These are phyloP conservation scores for Halcyon malimbica DNA, from an alignment of 2,113 vertebrate genomes.

Conservation along the genomic window DNA sequence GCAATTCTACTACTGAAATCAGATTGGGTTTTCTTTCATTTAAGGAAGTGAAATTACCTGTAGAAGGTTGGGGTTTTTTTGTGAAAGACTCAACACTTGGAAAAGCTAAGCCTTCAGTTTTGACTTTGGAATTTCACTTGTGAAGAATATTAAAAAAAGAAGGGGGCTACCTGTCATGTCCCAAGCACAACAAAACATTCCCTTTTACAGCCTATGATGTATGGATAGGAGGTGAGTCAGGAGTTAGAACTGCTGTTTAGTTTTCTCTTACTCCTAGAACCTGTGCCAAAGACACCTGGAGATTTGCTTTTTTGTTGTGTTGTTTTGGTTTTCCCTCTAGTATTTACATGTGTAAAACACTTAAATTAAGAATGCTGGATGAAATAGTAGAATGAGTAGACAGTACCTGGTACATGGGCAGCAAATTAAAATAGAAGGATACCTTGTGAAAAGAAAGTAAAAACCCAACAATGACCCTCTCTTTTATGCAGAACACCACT, in stretches of 20 bases:
- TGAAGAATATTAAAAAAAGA: neutral
- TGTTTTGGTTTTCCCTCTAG: rapidly evolving
- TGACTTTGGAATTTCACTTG: neutral
- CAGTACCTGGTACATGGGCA: neutral
- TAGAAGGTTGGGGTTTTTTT: neutral
- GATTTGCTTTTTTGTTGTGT: neutral
- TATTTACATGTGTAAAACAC: neutral
- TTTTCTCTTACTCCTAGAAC: neutral
- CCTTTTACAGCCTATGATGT: neutral
- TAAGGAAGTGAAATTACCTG: neutral
- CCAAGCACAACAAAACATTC: neutral
- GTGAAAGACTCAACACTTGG: neutral
- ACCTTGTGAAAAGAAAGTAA: neutral
- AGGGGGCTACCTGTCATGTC: rapidly evolving
- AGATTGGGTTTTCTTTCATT: neutral
- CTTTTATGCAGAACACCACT: neutral
- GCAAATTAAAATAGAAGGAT: neutral
- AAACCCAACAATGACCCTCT: neutral
- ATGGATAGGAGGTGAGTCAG: neutral
- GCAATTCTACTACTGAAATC: neutral
- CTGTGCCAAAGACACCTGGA: neutral
- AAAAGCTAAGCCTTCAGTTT: neutral
- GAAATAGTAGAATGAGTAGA: neutral
- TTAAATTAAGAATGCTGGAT: neutral
- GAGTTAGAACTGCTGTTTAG: neutral